Evolutionary conservation across 2,797 vertebrate species (phyloP), one percentile per base, ranked within the genome.

Genomic region (Knipowitschia caucasica): DNA sequence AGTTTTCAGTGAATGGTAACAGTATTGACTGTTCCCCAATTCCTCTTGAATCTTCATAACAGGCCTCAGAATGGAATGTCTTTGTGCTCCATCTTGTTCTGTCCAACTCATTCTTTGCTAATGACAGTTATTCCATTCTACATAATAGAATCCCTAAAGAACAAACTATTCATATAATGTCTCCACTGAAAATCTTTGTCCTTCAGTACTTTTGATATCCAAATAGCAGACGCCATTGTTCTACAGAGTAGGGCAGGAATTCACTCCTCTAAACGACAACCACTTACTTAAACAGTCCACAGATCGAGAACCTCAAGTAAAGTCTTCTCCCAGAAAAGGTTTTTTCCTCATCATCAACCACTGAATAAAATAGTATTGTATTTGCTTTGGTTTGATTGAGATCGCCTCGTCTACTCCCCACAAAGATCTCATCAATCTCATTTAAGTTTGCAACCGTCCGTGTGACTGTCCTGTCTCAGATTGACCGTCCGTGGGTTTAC

Each of bases 401-500:
- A 67, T 59, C 52, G 63, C 43, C 31, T 53, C 50, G 40, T 75
- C 72, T 73, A 51, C 69, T 59, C 56, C 25, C 23, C 14, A 1
- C 59, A 45, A 68, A 69, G 74, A 55, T 56, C 71, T 31, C 67
- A 77, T 59, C 68, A 54, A 73, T 62, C 68, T 70, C 64, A 69
- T 80, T 81, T 81, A 58, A 78, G 69, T 81, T 59, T 71, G 50
- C 69, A 59, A 69, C 63, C 34, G 14, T 23, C 49, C 36, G 42
- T 50, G 54, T 20, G 26, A 20, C 56, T 53, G 64, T 59, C 59
- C 61, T 73, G 55, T 20, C 61, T 2, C 25, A 71, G 71, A 78
- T 77, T 74, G 80, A 80, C 59, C 63, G 59, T 71, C 63, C 66
- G 68, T 53, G 73, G 73, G 81, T 80, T 83, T 72, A 69, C 75